Evolutionary conservation across 2,797 vertebrate genomes (phyloP), one percentile per base, ranked within the genome.

Genomic region (Hozukius guyotensis): DNA sequence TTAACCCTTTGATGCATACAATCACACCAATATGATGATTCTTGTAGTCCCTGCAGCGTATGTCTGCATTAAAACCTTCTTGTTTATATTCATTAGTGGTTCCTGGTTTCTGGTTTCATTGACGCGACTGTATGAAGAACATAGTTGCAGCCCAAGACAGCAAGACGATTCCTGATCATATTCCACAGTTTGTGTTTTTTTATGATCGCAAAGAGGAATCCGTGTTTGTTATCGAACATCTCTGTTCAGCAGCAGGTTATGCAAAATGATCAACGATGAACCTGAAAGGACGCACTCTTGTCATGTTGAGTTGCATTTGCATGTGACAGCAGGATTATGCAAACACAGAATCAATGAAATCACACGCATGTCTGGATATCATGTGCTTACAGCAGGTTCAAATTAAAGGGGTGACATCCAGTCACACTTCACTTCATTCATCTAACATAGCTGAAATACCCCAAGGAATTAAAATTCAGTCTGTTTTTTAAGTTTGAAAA

Each of bases 251-350:
- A 22, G 32, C 25, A 64, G 29, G 14, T 62, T 27, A 34, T 74
- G 53, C 29, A 63, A 55, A 65, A 57, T 8, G 60, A 73, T 64
- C 16, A 18, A 11, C 34, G 16, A 64, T 36, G 60, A 77, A 71
- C 52, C 70, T 34, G 36, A 9, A 22, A 73, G 46, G n/a, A 79
- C 53, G 32, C 61, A 64, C 18, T 32, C 16, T 20, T 42, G 13
- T 71, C 61, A 16, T 20, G 29, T 31, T 59, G 46, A 73, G 49
- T 63, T 65, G 74, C 1, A 63, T 83, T 72, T 74, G 57, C 72
- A 59, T 53, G 4, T 29, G 46, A 62, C 60, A 60, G 34, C 65
- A 65, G 29, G 20, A 70, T 77, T 36, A 57, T 59, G 49, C 4
- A 53, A 70, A 32, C 4, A n/a, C 9, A 22, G 56, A 27, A 69